Evolutionary conservation across 2,113 vertebrate genomes (phyloP).

Genomic region (Odobenus rosmarus): DNA sequence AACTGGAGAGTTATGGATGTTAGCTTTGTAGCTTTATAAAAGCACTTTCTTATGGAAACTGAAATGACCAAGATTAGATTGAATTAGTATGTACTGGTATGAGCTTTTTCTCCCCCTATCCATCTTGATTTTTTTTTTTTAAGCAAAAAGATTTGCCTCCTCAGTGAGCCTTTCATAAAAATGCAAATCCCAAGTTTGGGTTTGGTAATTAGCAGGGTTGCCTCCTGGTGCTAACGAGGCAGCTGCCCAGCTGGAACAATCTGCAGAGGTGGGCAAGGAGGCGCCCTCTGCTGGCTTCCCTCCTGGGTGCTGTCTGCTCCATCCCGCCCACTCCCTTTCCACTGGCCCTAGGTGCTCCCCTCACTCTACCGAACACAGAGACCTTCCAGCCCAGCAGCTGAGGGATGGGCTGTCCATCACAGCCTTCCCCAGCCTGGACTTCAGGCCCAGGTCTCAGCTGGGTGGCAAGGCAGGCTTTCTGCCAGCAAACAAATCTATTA

Average conservation of each 20-base stretch:
- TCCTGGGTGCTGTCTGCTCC: background rate
- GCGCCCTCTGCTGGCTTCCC: conserved; percentile 36
- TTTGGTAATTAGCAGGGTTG: conserved; percentile 83
- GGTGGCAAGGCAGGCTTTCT: background rate
- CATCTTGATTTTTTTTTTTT: conserved; percentile 76
- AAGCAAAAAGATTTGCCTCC: conserved; percentile 81
- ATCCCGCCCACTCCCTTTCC: background rate
- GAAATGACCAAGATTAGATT: conserved; percentile 83
- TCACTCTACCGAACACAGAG: background rate
- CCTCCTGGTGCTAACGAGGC: conserved; percentile 73
- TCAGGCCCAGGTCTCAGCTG: background rate
- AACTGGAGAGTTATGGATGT: conserved; percentile 73
- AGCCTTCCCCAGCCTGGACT: background rate
- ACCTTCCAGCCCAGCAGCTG: background rate
- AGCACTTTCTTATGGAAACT: conserved; percentile 77
- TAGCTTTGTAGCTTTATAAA: conserved; percentile 80
- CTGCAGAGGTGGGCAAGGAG: conserved; percentile 28
- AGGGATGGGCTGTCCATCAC: background rate
- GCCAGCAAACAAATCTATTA: background rate
- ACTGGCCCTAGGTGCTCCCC: background rate
- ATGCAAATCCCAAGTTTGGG: conserved; percentile 85
- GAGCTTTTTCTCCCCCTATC: conserved; percentile 71
- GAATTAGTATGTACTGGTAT: conserved; percentile 81
- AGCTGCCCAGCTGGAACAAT: conserved; percentile 59
- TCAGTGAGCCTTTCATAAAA: conserved; percentile 85